Evolutionary conservation across 1,140 invertebrate genomes (phyloP).

Genomic region (Bombus waltoni): DNA sequence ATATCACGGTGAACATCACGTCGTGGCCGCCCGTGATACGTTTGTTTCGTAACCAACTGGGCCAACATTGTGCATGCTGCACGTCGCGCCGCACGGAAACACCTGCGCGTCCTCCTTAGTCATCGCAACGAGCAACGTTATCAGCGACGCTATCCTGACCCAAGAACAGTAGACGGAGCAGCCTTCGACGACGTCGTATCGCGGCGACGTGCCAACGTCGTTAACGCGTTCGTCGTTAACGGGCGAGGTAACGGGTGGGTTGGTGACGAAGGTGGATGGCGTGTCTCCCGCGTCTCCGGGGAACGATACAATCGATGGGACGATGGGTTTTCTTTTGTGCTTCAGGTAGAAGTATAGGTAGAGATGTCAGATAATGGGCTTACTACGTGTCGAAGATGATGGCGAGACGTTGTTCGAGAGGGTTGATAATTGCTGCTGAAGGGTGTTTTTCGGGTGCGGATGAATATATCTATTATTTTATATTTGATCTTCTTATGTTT

Average conservation of each 20-base stretch:
- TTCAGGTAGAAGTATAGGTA: background rate
- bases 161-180: constrained; percentile 25
- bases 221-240: constrained; percentile 1
- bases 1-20: constrained; percentile 64
- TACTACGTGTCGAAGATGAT: background rate
- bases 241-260: no score
- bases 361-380: background rate
- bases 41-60: constrained; percentile 67
- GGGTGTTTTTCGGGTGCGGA: background rate
- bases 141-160: constrained; percentile 15
- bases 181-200: constrained; percentile 10
- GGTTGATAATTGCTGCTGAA: background rate
- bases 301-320: constrained; percentile 1
- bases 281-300: background rate
- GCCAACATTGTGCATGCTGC: constrained; percentile 59
- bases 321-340: background rate
- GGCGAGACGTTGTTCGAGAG: background rate
- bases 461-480: background rate
- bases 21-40: constrained; percentile 64
- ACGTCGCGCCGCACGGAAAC: constrained; percentile 28
- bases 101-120: background rate
- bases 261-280: background rate
- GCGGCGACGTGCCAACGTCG: constrained; percentile 23
- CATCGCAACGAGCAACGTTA: constrained; percentile 17
- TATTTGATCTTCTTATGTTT: no score